These are phyloP conservation scores for Drosophila cardini DNA, from an alignment of 1,140 invertebrate genomes.

Conservation along the genomic window DNA sequence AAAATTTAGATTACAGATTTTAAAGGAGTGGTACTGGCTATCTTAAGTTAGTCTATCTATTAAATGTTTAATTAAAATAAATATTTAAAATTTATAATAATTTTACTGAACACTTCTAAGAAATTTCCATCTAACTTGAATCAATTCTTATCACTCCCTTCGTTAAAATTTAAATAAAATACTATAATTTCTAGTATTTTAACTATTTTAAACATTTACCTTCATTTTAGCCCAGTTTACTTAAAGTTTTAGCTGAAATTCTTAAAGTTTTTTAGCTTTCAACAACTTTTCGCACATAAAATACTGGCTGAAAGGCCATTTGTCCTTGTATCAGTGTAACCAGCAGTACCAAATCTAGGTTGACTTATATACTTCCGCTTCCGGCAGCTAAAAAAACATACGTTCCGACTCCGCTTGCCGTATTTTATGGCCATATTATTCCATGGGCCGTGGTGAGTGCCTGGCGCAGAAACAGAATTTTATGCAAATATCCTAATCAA, in stretches of 20 bases:
- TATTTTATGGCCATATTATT: constrained; percentile 57
- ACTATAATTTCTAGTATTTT: background rate
- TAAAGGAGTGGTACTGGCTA: too few relatives aligned
- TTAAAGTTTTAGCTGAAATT: constrained; percentile 14
- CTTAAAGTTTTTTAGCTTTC: constrained; percentile 40
- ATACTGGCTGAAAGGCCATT: constrained; percentile 59
- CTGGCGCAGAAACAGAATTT: constrained; percentile 72
- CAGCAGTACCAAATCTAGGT: constrained; percentile 56
- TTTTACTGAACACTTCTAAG: too few relatives aligned
- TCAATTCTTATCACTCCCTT: too few relatives aligned
- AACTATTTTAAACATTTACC: background rate
- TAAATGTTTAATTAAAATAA: too few relatives aligned
- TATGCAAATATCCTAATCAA: constrained; percentile 85
- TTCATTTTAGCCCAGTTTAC: constrained; percentile 3
- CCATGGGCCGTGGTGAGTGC: constrained; percentile 25
- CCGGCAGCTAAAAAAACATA: constrained; percentile 68
- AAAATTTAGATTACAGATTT: too few relatives aligned
- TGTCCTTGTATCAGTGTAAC: constrained; percentile 62
- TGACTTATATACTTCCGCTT: constrained; percentile 72
- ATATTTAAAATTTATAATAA: too few relatives aligned
- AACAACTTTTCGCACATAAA: constrained; percentile 32
- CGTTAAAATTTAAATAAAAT: too few relatives aligned
- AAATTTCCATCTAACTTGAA: too few relatives aligned
- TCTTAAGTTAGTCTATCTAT: too few relatives aligned
- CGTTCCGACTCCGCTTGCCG: constrained; percentile 35